Evolutionary conservation across 1,140 invertebrate species (phyloP).

Genomic region (Formica exsecta): DNA sequence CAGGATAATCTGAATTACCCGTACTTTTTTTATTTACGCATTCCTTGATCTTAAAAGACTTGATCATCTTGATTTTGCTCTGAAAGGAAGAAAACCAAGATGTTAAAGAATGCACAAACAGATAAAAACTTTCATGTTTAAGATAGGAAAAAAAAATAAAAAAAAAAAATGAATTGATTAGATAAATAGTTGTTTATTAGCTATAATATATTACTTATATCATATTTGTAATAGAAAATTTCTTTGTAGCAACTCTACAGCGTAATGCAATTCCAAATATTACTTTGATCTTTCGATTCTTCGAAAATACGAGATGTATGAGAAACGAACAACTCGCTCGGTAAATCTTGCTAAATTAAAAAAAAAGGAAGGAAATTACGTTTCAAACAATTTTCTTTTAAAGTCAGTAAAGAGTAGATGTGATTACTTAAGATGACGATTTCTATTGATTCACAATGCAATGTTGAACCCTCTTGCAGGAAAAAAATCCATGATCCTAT

Average conservation of each 20-base stretch:
- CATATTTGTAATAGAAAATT: neutral
- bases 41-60: neutral
- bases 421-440: neutral
- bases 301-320: neutral
- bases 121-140: neutral
- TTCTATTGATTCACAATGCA: neutral
- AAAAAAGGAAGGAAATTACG: too few relatives aligned
- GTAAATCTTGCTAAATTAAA: too few relatives aligned
- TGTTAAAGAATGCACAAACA: neutral
- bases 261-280: neutral
- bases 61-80: neutral
- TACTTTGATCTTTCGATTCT: neutral
- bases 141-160: neutral
- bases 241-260: neutral
- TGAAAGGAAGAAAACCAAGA: constrained; percentile 6
- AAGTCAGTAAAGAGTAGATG: neutral
- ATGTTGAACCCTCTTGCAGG: neutral
- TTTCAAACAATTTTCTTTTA: neutral
- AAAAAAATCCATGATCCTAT: neutral
- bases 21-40: constrained; percentile 11
- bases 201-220: neutral
- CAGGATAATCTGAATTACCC: constrained; percentile 3
- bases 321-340: neutral
- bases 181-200: neutral
- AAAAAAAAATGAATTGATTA: neutral